A percentile compares a stretch with the other conserved stretches of the same genome.
Conservation (phyloP, 2,113 vertebrate genomes). For the Anas platyrhynchos region DNA sequence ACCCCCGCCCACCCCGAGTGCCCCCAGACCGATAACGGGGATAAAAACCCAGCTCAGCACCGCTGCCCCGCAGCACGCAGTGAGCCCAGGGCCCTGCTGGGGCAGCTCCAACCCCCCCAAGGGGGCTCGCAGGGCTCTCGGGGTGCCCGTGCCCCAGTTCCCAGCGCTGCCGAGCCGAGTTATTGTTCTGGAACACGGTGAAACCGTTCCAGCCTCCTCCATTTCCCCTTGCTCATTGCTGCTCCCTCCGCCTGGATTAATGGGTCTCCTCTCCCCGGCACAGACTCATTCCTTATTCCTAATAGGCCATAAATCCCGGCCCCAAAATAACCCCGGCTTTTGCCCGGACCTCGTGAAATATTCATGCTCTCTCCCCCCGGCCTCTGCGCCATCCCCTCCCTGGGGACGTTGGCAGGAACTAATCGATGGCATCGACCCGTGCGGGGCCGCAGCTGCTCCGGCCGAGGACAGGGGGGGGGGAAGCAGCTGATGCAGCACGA, state of each 20-base stretch:
- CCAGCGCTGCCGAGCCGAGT: not conserved
- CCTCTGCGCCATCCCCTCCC: not conserved
- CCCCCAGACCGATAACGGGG: not conserved
- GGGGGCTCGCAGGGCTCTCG: not conserved
- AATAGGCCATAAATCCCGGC: conserved; percentile 68
- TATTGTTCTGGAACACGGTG: not conserved
- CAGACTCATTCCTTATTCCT: conserved; percentile 61
- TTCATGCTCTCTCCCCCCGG: conserved; percentile 31
- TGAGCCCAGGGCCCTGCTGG: too few relatives aligned
- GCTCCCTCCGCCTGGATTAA: conserved; percentile 51
- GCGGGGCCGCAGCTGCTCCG: conserved; percentile 35
- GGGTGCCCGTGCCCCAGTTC: not conserved
- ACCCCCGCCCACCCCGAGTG: rapidly evolving
- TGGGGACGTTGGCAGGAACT: conserved; percentile 29
- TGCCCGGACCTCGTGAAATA: conserved; percentile 61
- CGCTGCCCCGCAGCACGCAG: not conserved
- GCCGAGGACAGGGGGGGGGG: not conserved
- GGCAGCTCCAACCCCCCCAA: too few relatives aligned
- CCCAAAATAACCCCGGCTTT: conserved; percentile 66
- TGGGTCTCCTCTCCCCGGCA: conserved; percentile 31
- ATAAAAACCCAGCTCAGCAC: not conserved
- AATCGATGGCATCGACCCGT: conserved; percentile 58
- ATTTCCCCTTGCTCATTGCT: conserved; percentile 40
- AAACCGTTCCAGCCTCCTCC: conserved; percentile 50
- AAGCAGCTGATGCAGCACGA: conserved; percentile 30